phyloP scores from a whole-genome alignment of 2,888 invertebrate species.

The Agrochola lota region DNA sequence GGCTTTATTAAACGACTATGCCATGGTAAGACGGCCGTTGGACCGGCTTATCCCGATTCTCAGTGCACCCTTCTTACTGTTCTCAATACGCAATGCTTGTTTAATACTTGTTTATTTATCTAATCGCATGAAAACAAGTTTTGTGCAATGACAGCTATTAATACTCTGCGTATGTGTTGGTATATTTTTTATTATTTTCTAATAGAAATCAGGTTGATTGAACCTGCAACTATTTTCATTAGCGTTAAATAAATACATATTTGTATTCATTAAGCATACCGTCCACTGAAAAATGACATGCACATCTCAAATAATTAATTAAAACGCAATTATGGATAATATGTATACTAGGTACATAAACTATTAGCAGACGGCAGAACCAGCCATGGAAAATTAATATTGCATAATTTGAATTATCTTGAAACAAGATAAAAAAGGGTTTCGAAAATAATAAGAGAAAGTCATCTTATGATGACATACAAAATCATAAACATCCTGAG shows the following conservation, averaged over 20 bases:
- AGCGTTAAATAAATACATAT: neutral
- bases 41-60: constrained; percentile 89
- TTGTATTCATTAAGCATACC: neutral
- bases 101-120: constrained; percentile 72
- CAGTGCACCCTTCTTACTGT: constrained; percentile 83
- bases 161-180: constrained; percentile 30
- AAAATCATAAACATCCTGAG: constrained; percentile 56
- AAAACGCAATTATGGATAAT: neutral
- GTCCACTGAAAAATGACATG: neutral
- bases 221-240: constrained; percentile 4
- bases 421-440: constrained; percentile 17
- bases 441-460: constrained; percentile 33
- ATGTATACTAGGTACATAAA: neutral
- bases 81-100: constrained; percentile 83
- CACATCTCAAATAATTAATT: neutral
- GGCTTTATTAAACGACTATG: constrained; percentile 87
- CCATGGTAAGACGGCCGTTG: constrained; percentile 87
- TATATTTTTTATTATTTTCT: constrained; percentile 27
- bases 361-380: neutral
- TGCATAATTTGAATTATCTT: constrained; percentile 1
- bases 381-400: neutral
- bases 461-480: constrained; percentile 46
- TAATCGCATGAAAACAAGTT: constrained; percentile 58
- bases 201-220: constrained; percentile 18
- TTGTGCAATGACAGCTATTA: constrained; percentile 55